These are phyloP conservation scores for Trichopoda pennipes DNA, from an alignment of 2,888 invertebrate species.

Conservation along the genomic window DNA sequence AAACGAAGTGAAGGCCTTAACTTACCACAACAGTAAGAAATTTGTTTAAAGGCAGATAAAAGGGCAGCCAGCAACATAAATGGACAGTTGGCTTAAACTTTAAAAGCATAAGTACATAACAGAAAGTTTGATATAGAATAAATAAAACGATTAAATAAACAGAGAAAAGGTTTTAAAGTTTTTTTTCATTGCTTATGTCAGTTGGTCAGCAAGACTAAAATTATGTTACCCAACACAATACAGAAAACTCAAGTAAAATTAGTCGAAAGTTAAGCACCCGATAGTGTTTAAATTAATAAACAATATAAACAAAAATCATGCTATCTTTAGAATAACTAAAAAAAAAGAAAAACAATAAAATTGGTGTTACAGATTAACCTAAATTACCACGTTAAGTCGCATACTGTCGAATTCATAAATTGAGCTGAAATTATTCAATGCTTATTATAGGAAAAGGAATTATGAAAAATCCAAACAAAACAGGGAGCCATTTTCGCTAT, in stretches of 20 bases:
- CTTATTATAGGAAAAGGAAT: no score
- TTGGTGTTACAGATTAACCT: no score
- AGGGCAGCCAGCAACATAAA: no score
- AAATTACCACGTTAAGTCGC: no score
- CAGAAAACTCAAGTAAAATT: not conserved
- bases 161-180: slow-evolving; percentile 38
- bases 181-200: slow-evolving; percentile 48
- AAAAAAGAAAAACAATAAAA: no score
- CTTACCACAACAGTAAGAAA: slow-evolving; percentile 20
- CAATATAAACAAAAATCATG: not conserved
- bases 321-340: not conserved
- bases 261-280: slow-evolving; percentile 12
- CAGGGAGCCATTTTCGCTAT: no score
- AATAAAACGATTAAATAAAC: slow-evolving; percentile 44
- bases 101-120: slow-evolving; percentile 56
- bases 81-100: slow-evolving; percentile 42
- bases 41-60: slow-evolving; percentile 25
- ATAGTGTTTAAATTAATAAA: not conserved
- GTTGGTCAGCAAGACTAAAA: slow-evolving; percentile 52
- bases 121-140: slow-evolving; percentile 32
- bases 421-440: no score
- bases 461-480: no score
- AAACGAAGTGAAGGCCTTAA: slow-evolving; percentile 51
- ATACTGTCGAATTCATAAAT: no score
- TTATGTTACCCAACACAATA: not conserved